Evolutionary conservation across 2,113 vertebrate species (phyloP).

Genomic region (Natator depressus): DNA sequence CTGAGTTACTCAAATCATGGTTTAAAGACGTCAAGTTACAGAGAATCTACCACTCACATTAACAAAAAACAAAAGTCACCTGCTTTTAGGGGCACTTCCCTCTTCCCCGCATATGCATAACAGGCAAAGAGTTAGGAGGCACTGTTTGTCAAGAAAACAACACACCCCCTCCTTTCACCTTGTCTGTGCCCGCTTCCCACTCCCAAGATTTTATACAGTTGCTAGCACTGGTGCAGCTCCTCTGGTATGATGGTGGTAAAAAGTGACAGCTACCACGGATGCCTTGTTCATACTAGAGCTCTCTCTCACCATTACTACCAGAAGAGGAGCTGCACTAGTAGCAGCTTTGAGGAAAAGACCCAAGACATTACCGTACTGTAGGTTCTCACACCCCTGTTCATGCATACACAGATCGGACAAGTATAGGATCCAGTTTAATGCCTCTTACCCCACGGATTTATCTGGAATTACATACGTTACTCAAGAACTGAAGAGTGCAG

Average conservation of each 20-base stretch:
- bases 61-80: not conserved
- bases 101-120: not conserved
- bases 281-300: not conserved
- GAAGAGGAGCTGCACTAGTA: not conserved
- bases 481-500: not conserved
- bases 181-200: fast-evolving
- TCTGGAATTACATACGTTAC: not conserved
- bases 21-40: not conserved
- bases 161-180: fast-evolving
- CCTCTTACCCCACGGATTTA: not conserved
- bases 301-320: fast-evolving
- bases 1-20: not conserved
- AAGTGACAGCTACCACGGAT: fast-evolving
- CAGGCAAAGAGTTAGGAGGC: not conserved
- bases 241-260: not conserved
- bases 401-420: fast-evolving
- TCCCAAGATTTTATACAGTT: fast-evolving
- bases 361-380: not conserved
- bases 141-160: not conserved
- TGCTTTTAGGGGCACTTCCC: not conserved
- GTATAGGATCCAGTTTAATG: not conserved
- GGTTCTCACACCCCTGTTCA: not conserved
- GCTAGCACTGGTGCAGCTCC: not conserved
- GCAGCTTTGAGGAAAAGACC: not conserved
- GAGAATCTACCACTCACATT: not conserved